Base-by-base conservation (phyloP, 2,113 vertebrate species). In the Castor canadensis region DNA sequence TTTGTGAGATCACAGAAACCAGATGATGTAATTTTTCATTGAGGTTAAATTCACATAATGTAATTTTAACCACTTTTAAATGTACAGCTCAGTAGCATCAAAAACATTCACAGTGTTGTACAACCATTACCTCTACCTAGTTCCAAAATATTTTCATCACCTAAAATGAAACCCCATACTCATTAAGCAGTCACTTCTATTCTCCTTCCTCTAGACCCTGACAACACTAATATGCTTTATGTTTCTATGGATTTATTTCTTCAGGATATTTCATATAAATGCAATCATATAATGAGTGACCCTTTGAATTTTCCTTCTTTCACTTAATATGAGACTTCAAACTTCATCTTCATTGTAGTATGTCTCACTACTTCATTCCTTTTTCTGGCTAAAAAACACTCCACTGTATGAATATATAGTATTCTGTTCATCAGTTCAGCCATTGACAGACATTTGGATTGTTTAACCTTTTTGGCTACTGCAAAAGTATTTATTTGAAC, bases 1-100 rank as follows among this genome's bases (percentile, higher is more conserved):
- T 69, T 91, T 97, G 91, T 98, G 97, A 98, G 89, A 95, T 97
- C 97, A 97, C 66, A 97, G 76, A 94, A 97, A 88, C 64, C 45
- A 1, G 73, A 67, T 67, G 94, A 97, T 75, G 69, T 32, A 88
- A 95, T 66, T 96, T 92, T 93, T 52, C 79, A 80, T 24, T 83
- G 47, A 92, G 40, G 20, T 35, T 89, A 95, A 95, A 86, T 19
- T 60, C 62, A 66, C 1, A 19, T 86, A 72, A 75, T 30, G 56
- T 66, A 69, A 88, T 77, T 49, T 76, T 19, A 93, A 80, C 32
- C 43, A 69, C 62, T 80, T 96, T 73, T 45, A 79, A 80, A 87
- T 80, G 28, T n/a, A 54, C 26, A 87, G 60, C 85, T 94, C 15
- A 47, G 28, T 56, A 10, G 54, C 38, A 92, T 79, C 77, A 66